Conservation (phyloP, 2,113 vertebrate genomes). For the Pelvicachromis taeniatus region DNA sequence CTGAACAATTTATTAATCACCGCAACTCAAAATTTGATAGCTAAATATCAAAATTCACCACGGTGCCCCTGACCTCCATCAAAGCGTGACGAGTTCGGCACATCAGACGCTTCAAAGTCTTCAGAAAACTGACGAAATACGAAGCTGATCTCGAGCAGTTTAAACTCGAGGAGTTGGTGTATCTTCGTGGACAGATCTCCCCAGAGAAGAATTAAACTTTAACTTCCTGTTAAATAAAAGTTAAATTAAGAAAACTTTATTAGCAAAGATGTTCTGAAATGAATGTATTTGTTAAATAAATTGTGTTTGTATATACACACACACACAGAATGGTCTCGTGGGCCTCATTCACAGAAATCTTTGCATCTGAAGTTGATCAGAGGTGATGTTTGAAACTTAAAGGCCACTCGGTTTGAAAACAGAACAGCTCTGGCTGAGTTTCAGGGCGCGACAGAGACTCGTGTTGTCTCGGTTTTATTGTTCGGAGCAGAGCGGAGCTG, state of each 20-base stretch:
- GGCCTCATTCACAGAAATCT: background rate
- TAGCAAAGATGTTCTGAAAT: background rate
- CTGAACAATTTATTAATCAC: background rate
- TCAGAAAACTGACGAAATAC: background rate
- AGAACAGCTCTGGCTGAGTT: background rate
- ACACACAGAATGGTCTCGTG: too few species aligned
- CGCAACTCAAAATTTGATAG: background rate
- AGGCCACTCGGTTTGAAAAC: too few species aligned
- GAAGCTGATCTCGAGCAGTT: background rate
- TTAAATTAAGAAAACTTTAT: background rate
- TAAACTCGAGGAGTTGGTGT: background rate
- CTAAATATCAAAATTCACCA: background rate
- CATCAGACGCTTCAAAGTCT: background rate
- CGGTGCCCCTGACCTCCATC: background rate
- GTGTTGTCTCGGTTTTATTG: background rate
- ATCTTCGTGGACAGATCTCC: background rate
- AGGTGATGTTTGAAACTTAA: background rate
- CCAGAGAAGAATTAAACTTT: fast-evolving
- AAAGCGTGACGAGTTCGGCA: background rate
- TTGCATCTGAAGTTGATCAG: background rate
- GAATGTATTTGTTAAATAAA: background rate
- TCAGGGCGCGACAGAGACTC: background rate
- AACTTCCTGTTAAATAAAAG: background rate
- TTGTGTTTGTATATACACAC: background rate
- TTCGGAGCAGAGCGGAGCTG: background rate